Evolutionary conservation across 2,888 invertebrate species (phyloP).

Genomic region (Kuschelorhynchus macadamiae): DNA sequence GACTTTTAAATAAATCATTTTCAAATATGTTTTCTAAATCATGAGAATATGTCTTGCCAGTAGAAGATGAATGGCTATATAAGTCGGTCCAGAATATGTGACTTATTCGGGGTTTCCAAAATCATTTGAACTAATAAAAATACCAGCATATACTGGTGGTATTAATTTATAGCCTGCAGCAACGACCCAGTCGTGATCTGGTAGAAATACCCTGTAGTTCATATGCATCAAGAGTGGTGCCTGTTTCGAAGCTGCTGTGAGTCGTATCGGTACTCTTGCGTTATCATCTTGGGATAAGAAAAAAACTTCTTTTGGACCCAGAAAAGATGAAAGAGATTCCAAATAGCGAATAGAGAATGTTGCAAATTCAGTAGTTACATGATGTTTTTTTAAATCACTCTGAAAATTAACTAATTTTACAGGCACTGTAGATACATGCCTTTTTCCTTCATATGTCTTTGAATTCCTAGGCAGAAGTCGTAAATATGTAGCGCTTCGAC

Average conservation of each 20-base stretch:
- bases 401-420: not conserved
- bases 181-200: slow-evolving; percentile 53
- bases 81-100: slow-evolving; percentile 65
- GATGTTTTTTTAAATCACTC: not conserved
- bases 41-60: too few species aligned
- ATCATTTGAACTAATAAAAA: slow-evolving; percentile 52
- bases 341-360: not conserved
- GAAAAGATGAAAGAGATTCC: not conserved
- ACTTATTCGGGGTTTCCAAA: slow-evolving; percentile 61
- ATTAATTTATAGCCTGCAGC: slow-evolving; percentile 53
- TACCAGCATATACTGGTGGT: slow-evolving; percentile 52
- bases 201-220: not conserved
- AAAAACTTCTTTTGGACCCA: not conserved
- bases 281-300: not conserved
- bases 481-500: not conserved
- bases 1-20: too few species aligned
- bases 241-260: slow-evolving; percentile 1
- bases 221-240: not conserved
- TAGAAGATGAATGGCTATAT: slow-evolving; percentile 61
- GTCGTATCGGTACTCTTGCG: not conserved
- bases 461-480: slow-evolving; percentile 8
- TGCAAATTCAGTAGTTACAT: not conserved
- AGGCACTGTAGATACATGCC: not conserved
- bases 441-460: not conserved
- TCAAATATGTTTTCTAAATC: too few species aligned